phyloP scores from a whole-genome alignment of 2,888 invertebrate genomes.

The Bombyx huttoni region DNA sequence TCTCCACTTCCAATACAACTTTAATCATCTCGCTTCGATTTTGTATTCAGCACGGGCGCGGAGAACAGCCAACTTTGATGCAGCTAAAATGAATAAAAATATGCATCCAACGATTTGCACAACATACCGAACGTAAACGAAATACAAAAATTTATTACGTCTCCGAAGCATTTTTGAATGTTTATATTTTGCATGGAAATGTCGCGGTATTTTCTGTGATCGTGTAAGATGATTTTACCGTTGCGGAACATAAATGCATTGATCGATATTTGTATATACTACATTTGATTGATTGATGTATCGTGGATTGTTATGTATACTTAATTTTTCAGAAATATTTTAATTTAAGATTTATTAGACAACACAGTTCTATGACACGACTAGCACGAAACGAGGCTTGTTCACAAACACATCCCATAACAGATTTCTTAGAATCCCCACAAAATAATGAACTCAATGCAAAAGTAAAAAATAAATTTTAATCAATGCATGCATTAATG shows the following conservation, averaged over 20 bases:
- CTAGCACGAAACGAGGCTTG: too few relatives aligned
- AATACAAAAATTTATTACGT: slow-evolving; percentile 3
- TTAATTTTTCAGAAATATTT: too few relatives aligned
- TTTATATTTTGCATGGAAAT: neutral
- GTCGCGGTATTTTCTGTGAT: neutral
- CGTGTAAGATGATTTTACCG: neutral
- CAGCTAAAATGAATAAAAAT: slow-evolving; percentile 30
- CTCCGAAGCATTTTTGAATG: neutral
- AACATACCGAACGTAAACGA: slow-evolving; percentile 8
- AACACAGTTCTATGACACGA: too few relatives aligned
- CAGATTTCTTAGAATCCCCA: too few relatives aligned
- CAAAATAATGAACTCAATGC: neutral
- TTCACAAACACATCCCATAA: too few relatives aligned
- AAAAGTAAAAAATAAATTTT: neutral
- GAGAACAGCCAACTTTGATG: slow-evolving; percentile 18
- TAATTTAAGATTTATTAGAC: too few relatives aligned
- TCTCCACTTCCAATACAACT: slow-evolving; percentile 8
- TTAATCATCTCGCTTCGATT: slow-evolving; percentile 18
- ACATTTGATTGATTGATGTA: too few relatives aligned
- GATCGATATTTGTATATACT: too few relatives aligned
- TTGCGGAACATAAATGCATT: too few relatives aligned
- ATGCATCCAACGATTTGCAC: slow-evolving; percentile 28
- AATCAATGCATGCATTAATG: neutral
- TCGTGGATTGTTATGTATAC: too few relatives aligned
- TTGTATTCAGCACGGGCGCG: slow-evolving; percentile 27